Conservation (phyloP, 1,140 invertebrate species). For the Solenopsis fugax region DNA sequence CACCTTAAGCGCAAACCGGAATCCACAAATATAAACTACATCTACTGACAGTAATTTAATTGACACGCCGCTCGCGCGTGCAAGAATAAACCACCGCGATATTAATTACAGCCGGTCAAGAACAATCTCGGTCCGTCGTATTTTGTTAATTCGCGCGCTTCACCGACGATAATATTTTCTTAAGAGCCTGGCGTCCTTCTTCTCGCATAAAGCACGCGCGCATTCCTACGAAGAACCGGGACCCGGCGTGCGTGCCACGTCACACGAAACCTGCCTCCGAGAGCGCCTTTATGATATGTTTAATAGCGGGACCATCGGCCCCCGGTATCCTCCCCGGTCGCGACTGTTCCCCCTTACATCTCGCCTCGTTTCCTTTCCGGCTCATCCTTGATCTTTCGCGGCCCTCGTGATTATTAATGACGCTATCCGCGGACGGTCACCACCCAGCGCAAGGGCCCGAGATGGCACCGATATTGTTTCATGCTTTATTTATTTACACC, state of each 20-base stretch:
- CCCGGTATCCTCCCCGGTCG: conserved; percentile 24
- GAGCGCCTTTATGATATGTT: conserved; percentile 70
- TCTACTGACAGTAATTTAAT: conserved; percentile 47
- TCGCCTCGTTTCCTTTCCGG: conserved; percentile 10
- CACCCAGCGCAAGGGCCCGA: conserved; percentile 59
- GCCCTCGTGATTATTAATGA: conserved; percentile 74
- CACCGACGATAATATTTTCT: conserved; percentile 63
- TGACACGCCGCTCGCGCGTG: conserved; percentile 33
- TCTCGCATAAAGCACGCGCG: conserved; percentile 67
- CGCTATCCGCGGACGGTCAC: conserved; percentile 71
- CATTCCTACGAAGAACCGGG: conserved; percentile 63
- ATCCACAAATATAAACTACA: conserved; percentile 24
- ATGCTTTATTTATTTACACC: conserved; percentile 79
- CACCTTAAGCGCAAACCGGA: conserved; percentile 2
- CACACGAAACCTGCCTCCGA: conserved; percentile 58
- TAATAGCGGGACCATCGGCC: conserved; percentile 69
- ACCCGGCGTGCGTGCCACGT: conserved; percentile 68
- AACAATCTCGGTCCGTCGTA: conserved; percentile 57
- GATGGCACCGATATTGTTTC: conserved; percentile 75
- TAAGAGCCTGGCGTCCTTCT: conserved; percentile 11
- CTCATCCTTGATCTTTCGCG: conserved; percentile 19
- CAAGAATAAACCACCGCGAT: conserved; percentile 51
- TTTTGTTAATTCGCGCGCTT: conserved; percentile 66
- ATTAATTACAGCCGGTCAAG: conserved; percentile 65
- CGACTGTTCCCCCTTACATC: background rate